Evolutionary conservation across 2,888 invertebrate species (phyloP).

Genomic region (Ecdyonurus torrentis): DNA sequence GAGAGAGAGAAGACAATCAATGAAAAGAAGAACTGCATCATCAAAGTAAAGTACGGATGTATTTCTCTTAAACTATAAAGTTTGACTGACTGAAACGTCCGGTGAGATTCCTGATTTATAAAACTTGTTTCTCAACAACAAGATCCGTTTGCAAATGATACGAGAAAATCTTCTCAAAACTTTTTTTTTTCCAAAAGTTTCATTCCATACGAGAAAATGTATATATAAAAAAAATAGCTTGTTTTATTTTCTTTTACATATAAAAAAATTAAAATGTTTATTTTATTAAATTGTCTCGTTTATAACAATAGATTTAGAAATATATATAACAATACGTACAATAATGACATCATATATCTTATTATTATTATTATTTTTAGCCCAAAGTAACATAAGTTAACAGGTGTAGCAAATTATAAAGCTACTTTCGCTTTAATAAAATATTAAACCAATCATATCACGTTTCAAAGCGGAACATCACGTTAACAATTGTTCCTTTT

Average conservation of each 20-base stretch:
- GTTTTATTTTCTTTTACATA: no score
- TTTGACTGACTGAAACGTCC: background rate
- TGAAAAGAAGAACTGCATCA: no score
- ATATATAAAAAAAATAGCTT: no score
- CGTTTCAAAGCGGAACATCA: conserved; percentile 2
- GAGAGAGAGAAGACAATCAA: no score
- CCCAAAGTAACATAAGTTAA: no score
- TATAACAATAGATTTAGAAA: background rate
- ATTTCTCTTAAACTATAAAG: no score
- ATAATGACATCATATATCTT: background rate
- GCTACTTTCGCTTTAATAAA: background rate
- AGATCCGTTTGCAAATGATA: background rate
- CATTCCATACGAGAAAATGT: background rate
- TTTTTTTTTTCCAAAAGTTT: background rate
- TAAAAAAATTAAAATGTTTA: no score
- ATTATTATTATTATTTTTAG: background rate
- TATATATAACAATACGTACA: background rate
- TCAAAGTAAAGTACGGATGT: no score
- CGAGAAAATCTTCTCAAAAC: no score
- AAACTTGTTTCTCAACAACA: background rate
- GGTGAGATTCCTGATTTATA: background rate
- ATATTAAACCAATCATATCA: background rate
- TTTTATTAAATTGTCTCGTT: no score
- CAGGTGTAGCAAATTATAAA: background rate
- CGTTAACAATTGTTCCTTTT: background rate